Evolutionary conservation across 2,113 vertebrate genomes (phyloP), one percentile per base, ranked within the genome.

Genomic region (Clarias magur): DNA sequence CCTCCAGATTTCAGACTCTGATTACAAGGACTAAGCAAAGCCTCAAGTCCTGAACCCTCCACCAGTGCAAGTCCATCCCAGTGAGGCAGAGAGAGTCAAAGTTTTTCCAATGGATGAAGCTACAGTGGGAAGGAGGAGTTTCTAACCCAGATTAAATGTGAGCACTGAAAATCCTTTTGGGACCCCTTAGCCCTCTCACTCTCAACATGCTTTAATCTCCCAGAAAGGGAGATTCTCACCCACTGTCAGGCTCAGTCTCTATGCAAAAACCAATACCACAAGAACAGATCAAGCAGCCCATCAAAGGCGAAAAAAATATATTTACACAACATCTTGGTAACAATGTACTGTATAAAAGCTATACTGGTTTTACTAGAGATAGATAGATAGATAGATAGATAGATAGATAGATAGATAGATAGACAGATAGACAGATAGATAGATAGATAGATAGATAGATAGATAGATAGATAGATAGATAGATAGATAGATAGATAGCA

Each of bases 131-230:
- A 87, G 91, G 91, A 92, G 92, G 92, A 91, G 92, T 90, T 83
- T 89, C 70, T 89, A 80, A 90, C 72, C 78, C 73, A 91, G 91
- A 82, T 92, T 91, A 92, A 88, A 62, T 88, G 75, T 27, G 80
- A 88, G 82, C 70, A 88, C 82, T 89, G 87, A 93, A 94, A 94
- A 93, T 92, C 89, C 87, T 90, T 83, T 76, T 65, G 53, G 72
- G 25, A 53, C 60, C 11, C 83, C 63, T 84, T 68, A 67, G 65
- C 34, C 76, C 34, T 84, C n/a, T 84, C n/a, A 59, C 25, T 63
- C 19, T 34, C n/a, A 12, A 7, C 25, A 34, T 12, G 16, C 12
- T 7, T 68, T 68, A 56, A 59, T 83, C 73, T 15, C 30, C 30
- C 30, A 56, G 57, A 72, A 62, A 30, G 23, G 23, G n/a, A n/a